Conservation (phyloP, 1,140 invertebrate genomes). For the Ruditapes philippinarum region DNA sequence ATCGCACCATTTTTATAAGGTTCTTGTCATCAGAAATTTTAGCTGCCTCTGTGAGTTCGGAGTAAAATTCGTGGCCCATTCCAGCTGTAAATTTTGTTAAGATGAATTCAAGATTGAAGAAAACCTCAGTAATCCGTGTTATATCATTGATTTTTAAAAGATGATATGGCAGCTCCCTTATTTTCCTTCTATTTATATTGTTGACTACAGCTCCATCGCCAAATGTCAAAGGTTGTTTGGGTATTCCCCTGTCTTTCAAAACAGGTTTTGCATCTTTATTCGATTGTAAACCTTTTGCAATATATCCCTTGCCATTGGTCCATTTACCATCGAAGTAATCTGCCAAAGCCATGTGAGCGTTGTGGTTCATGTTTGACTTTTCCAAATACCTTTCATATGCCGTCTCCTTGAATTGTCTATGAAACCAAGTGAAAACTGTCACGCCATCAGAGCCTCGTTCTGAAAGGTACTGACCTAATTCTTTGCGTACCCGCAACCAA, state of each 20-base stretch:
- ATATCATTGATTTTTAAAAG: not conserved
- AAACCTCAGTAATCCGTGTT: not conserved
- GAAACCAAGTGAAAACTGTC: slow-evolving; percentile 74
- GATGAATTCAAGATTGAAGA: not conserved
- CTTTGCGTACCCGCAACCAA: slow-evolving; percentile 86
- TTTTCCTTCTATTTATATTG: slow-evolving; percentile 19
- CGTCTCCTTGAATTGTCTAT: slow-evolving; percentile 71
- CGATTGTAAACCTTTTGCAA: not conserved
- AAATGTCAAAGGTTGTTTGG: slow-evolving; percentile 22
- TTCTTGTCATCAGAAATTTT: not conserved
- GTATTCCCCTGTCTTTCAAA: slow-evolving; percentile 33
- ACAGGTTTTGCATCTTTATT: not conserved
- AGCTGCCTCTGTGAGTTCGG: not conserved
- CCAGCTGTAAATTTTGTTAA: slow-evolving; percentile 15
- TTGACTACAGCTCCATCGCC: not conserved
- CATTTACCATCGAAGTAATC: slow-evolving; percentile 98
- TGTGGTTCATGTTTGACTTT: slow-evolving; percentile 92
- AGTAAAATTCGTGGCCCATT: slow-evolving; percentile 5
- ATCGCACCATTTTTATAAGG: slow-evolving; percentile 13
- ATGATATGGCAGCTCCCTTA: slow-evolving; percentile 10
- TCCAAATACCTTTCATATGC: slow-evolving; percentile 96
- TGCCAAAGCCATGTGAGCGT: slow-evolving; percentile 98
- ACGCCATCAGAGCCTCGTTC: slow-evolving; percentile 95
- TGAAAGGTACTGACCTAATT: slow-evolving; percentile 97
- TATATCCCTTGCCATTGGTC: slow-evolving; percentile 90